Evolutionary conservation across 2,113 vertebrate genomes (phyloP).

Genomic region (Craseonycteris thonglongyai): DNA sequence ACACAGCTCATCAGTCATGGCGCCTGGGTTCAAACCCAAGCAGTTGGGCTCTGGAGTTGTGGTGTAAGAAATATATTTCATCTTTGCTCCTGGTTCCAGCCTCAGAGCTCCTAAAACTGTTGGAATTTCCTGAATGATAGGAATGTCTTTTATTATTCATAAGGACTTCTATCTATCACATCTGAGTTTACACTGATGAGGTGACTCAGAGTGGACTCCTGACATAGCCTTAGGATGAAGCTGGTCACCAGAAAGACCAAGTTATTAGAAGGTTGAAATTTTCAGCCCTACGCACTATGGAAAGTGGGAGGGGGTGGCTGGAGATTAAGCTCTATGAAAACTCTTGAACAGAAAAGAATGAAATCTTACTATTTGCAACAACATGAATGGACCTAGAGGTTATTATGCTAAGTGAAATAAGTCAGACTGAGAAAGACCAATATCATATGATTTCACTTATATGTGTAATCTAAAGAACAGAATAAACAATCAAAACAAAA

Average conservation of each 20-base stretch:
- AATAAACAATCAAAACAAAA: too few relatives aligned
- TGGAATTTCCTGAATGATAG: neutral
- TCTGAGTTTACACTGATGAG: neutral
- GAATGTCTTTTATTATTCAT: neutral
- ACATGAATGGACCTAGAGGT: too few relatives aligned
- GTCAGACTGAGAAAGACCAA: too few relatives aligned
- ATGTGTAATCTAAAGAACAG: too few relatives aligned
- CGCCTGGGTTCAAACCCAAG: neutral
- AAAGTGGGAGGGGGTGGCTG: too few relatives aligned
- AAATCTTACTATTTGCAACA: too few relatives aligned
- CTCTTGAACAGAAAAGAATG: too few relatives aligned
- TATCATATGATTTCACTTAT: too few relatives aligned
- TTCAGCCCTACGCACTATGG: neutral
- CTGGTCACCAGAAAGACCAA: neutral
- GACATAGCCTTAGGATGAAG: neutral
- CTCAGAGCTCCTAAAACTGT: neutral
- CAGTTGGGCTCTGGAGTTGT: neutral
- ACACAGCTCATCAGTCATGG: neutral
- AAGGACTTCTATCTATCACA: neutral
- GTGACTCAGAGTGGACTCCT: neutral
- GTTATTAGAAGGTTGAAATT: neutral
- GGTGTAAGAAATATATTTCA: neutral
- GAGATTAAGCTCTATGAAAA: neutral
- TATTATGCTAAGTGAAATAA: too few relatives aligned
- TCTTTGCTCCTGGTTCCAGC: neutral